Percentiles rank a stretch among this genome's conserved stretches.
phyloP scores from a whole-genome alignment of 2,113 vertebrate species.

The Oophaga pumilio region DNA sequence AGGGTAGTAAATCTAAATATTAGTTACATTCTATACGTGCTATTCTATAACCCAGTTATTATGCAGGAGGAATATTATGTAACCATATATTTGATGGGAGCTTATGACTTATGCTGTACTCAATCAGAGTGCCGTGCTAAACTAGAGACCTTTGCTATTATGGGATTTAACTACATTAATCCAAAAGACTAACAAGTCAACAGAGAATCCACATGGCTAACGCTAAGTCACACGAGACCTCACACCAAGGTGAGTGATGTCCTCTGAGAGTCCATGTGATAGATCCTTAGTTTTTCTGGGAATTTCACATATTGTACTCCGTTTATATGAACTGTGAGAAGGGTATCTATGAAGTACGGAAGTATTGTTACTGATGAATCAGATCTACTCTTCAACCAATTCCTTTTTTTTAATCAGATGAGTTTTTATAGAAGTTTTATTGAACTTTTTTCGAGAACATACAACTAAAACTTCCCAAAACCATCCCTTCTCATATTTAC shows the following conservation, averaged over 20 bases:
- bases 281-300: neutral
- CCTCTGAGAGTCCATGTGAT: neutral
- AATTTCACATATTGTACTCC: neutral
- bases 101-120: neutral
- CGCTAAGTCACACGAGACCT: conserved; percentile 8
- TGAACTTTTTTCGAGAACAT: too few species aligned
- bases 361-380: neutral
- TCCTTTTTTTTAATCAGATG: neutral
- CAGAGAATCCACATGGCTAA: neutral
- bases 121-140: neutral
- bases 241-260: neutral
- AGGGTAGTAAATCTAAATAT: too few species aligned
- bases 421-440: too few species aligned
- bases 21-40: neutral
- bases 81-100: too few species aligned
- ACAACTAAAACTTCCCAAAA: too few species aligned
- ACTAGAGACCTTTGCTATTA: neutral
- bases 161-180: neutral
- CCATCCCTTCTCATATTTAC: too few species aligned
- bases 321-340: neutral
- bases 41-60: neutral
- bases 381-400: neutral
- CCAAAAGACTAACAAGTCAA: conserved; percentile 1
- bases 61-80: neutral
- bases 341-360: neutral